Base-by-base conservation (phyloP, 2,113 vertebrate genomes). In the Thomomys bottae region DNA sequence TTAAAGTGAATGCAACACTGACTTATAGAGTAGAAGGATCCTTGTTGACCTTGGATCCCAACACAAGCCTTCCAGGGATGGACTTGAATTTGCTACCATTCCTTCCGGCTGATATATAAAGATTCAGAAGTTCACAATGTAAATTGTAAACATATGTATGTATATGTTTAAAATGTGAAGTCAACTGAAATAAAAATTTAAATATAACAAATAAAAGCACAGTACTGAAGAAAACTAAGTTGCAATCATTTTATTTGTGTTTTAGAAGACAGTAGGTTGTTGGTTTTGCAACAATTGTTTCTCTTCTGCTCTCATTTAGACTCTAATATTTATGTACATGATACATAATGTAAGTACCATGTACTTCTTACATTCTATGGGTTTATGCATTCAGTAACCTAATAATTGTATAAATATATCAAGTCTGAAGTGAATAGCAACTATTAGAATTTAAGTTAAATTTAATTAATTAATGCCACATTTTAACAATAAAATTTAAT, bases 1-100 rank as follows among this genome's bases (percentile, higher is more conserved):
- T 54, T 54, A 54, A 54, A 54, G 14, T 18, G 82, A 89, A 76
- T 87, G 92, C 67, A 73, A 75, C 92, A 90, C 89, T 88, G 83
- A 28, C 12, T 57, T 34, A 76, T 89, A 38, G 79, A 45, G 20
- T 83, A 11, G 61, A 42, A 88, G 77, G 67, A 71, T 81, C 82
- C 21, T 49, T 76, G 30, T 88, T 90, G 89, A 40, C 78, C 75
- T 83, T 28, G 57, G 57, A 70, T 82, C 28, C 82, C 92, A 87
- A 84, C 4, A 0, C 9, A 20, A 23, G 75, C 14, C 61, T 95
- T 84, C 67, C 49, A 92, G 88, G 57, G 95, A 94, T 72, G 89
- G 12, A 87, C 75, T 70, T 57, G 75, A 96, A 63, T 95, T n/a
- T 84, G 59, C 8, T 93, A 32, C 76, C 82, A 94, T 68, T 92